Conservation (phyloP, 2,113 vertebrate genomes). For the Hypanus sabinus region DNA sequence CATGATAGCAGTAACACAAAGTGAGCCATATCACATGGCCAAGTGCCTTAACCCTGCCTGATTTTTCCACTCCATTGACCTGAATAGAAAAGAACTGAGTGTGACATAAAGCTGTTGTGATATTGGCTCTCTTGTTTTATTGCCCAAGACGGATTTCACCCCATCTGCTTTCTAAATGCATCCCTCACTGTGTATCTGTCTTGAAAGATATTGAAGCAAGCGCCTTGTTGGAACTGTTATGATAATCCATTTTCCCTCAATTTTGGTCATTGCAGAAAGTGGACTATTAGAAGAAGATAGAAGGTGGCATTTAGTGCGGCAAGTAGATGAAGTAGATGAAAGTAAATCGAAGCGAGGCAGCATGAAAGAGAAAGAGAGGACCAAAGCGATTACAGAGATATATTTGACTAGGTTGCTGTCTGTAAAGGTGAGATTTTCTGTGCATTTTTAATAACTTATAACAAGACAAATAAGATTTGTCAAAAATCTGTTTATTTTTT, state of each 20-base stretch:
- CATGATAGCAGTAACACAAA: background rate
- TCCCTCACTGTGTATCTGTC: background rate
- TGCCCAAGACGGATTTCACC: background rate
- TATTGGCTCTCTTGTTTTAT: background rate
- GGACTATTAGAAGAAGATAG: slow-evolving; percentile 90
- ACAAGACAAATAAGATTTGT: background rate
- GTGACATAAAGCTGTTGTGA: background rate
- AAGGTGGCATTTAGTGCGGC: slow-evolving; percentile 87
- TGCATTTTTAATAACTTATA: background rate
- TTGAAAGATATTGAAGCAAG: background rate
- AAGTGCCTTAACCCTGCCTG: background rate
- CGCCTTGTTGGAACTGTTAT: background rate
- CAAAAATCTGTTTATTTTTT: background rate
- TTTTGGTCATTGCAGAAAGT: slow-evolving; percentile 63
- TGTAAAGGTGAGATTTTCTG: slow-evolving; percentile 73
- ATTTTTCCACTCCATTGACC: background rate
- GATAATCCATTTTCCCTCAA: slow-evolving; percentile 12
- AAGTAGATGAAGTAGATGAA: slow-evolving; percentile 85
- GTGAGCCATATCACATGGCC: too few relatives aligned
- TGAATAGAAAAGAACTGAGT: background rate
- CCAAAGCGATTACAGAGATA: slow-evolving; percentile 98
- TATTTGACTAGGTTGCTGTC: slow-evolving; percentile 95
- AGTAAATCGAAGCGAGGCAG: slow-evolving; percentile 89
- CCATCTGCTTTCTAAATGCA: background rate
- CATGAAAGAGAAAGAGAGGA: slow-evolving; percentile 92